These are phyloP conservation scores for Oreocharis arfaki DNA, from an alignment of 2,113 vertebrate genomes.

Conservation along the genomic window DNA sequence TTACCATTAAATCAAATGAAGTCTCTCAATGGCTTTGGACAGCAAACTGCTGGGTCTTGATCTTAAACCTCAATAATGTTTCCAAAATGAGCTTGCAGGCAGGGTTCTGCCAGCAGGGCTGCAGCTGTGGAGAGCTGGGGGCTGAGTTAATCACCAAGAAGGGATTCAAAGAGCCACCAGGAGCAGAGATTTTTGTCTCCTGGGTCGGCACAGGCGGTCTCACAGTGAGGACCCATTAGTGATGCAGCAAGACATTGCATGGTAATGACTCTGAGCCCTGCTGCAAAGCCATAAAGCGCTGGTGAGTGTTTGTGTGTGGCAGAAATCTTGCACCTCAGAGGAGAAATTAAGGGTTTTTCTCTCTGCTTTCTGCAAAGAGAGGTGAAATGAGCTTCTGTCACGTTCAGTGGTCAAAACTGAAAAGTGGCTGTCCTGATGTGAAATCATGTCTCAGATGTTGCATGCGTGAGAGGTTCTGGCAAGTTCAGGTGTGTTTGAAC, in stretches of 20 bases:
- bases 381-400: neutral
- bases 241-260: neutral
- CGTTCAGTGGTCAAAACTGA: rapidly evolving
- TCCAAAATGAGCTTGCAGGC: neutral
- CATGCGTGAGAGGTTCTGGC: neutral
- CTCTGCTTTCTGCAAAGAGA: neutral
- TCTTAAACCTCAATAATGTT: constrained; percentile 8
- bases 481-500: neutral
- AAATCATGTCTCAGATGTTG: neutral
- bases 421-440: neutral
- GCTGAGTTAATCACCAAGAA: neutral
- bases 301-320: neutral
- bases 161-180: neutral
- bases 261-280: neutral
- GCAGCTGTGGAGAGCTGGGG: neutral
- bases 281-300: neutral
- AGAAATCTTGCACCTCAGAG: neutral
- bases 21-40: neutral
- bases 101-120: neutral
- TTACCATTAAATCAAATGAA: constrained; percentile 1
- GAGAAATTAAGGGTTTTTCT: neutral
- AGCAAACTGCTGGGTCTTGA: constrained; percentile 16
- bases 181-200: neutral
- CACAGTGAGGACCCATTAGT: neutral
- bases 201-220: neutral